Evolutionary conservation across 2,888 invertebrate genomes (phyloP).

Genomic region (Cistogaster globosa): DNA sequence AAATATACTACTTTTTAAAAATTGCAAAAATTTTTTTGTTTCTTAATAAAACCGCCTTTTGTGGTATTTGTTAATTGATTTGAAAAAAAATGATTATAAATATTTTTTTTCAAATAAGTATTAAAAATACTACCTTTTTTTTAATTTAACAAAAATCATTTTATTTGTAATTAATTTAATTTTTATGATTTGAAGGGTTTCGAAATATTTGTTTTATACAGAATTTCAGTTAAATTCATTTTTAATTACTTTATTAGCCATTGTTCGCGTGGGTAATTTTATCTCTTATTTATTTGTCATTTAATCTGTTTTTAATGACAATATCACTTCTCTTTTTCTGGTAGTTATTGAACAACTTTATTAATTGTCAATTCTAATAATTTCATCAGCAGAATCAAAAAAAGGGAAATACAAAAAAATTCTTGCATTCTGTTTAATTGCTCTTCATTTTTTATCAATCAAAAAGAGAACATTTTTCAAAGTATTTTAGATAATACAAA

Average conservation of each 20-base stretch:
- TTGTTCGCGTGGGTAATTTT: background rate
- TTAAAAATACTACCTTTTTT: too few species aligned
- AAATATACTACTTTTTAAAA: too few species aligned
- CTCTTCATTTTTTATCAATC: background rate
- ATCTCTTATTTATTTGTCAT: background rate
- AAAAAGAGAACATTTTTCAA: background rate
- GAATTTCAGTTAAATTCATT: too few species aligned
- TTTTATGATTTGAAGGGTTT: too few species aligned
- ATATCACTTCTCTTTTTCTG: slow-evolving; percentile 26
- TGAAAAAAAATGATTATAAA: too few species aligned
- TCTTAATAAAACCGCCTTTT: too few species aligned
- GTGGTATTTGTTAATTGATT: too few species aligned
- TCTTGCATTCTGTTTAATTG: background rate
- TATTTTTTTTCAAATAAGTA: too few species aligned
- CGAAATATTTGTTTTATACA: too few species aligned
- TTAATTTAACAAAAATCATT: too few species aligned
- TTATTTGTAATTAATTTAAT: too few species aligned
- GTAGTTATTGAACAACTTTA: background rate
- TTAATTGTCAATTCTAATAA: background rate
- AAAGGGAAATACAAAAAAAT: background rate
- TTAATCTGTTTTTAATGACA: slow-evolving; percentile 43
- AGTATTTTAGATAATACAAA: slow-evolving; percentile 43
- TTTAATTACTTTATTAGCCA: slow-evolving; percentile 10
- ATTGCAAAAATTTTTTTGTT: too few species aligned
- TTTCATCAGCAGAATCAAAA: background rate